Evolutionary conservation across 64 coral and sea anemone genomes (phyloP).

Genomic region (Acropora tenuis): DNA sequence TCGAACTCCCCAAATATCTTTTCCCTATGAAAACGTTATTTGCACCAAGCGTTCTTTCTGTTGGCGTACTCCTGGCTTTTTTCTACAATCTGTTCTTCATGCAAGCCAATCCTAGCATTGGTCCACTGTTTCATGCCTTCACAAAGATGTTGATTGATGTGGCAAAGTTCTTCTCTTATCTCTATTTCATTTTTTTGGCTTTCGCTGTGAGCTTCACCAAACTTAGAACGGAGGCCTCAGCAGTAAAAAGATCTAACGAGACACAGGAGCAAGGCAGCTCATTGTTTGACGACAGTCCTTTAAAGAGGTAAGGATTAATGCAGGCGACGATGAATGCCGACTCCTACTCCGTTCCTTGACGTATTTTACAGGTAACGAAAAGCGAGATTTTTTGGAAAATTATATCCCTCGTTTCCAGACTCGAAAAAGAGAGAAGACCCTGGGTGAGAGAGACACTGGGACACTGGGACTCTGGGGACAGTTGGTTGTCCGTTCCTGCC

Average conservation of each 20-base stretch:
- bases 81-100: conserved; percentile 11
- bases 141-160: conserved; percentile 17
- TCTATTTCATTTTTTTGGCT: conserved; percentile 22
- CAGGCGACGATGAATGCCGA: too few relatives aligned
- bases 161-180: conserved; percentile 21
- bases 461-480: too few relatives aligned
- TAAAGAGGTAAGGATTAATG: too few relatives aligned
- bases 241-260: background rate
- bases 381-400: too few relatives aligned
- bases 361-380: too few relatives aligned
- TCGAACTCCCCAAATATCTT: background rate
- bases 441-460: too few relatives aligned
- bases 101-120: background rate
- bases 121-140: conserved; percentile 19
- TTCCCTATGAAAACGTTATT: background rate
- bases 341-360: too few relatives aligned
- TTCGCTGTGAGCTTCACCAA: conserved; percentile 40
- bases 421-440: too few relatives aligned
- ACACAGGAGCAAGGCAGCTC: too few relatives aligned
- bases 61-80: conserved; percentile 14
- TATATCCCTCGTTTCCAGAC: too few relatives aligned
- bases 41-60: background rate
- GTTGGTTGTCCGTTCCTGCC: too few relatives aligned
- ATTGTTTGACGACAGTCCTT: too few relatives aligned
- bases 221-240: background rate